Conservation (phyloP, 30 jellyfish, hydroid and myxozoan species). For the Mastigias papua region DNA sequence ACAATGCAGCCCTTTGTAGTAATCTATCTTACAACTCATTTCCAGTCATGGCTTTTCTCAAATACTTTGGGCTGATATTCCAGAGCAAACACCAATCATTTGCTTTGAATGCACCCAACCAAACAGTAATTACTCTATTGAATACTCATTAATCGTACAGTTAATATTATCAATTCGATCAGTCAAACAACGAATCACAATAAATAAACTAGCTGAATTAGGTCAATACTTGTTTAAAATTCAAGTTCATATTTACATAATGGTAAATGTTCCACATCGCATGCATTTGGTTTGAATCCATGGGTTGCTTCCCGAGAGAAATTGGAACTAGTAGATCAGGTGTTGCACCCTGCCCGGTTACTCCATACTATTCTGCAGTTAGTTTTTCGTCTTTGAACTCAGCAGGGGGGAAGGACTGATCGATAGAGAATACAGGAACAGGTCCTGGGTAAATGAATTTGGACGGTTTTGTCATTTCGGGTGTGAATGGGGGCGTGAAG, state of each 20-base stretch:
- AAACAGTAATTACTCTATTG: no score
- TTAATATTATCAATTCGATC: not conserved
- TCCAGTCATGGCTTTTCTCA: no score
- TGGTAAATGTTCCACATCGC: not conserved
- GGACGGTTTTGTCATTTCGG: constrained; percentile 15
- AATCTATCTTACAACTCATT: no score
- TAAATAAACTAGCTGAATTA: not conserved
- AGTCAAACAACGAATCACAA: not conserved
- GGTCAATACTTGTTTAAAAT: not conserved
- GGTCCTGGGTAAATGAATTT: constrained; percentile 57
- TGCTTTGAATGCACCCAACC: no score
- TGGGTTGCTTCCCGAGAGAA: not conserved
- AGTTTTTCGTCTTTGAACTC: constrained; percentile 7
- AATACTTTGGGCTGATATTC: no score
- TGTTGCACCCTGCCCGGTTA: not conserved
- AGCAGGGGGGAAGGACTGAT: constrained; percentile 73
- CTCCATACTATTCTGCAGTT: not conserved
- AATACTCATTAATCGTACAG: no score
- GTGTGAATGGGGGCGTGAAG: constrained; percentile 67
- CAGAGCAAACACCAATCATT: no score
- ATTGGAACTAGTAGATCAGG: not conserved
- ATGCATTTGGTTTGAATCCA: not conserved
- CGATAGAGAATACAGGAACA: constrained; percentile 52
- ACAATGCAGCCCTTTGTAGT: no score
- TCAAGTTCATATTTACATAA: not conserved